Percentiles rank a stretch among this genome's conserved stretches.
Evolutionary conservation across 2,113 vertebrate genomes (phyloP).

Genomic region (Abramis brama): DNA sequence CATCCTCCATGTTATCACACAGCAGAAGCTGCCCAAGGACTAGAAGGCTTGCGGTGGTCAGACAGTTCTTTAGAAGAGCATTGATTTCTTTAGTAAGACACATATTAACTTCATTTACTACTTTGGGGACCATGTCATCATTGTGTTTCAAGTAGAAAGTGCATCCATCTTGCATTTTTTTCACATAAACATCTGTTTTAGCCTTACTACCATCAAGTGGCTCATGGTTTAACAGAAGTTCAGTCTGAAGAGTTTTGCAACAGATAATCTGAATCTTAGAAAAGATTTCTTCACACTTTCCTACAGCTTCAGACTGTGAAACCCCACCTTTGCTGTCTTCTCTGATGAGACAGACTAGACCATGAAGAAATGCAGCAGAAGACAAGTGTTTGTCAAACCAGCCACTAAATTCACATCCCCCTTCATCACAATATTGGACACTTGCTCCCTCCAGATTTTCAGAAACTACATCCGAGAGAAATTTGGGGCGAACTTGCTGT

Average conservation of each 20-base stretch:
- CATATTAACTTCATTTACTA: conserved; percentile 55
- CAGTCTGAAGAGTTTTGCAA: conserved; percentile 70
- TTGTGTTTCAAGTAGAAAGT: conserved; percentile 76
- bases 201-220: conserved; percentile 68
- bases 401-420: conserved; percentile 67
- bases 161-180: conserved; percentile 45
- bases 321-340: conserved; percentile 64
- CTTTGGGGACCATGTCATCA: not conserved
- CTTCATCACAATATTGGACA: conserved; percentile 62
- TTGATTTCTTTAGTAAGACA: conserved; percentile 71
- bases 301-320: conserved; percentile 51
- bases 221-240: conserved; percentile 63
- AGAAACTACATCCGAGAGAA: conserved; percentile 69
- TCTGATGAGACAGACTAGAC: conserved; percentile 77
- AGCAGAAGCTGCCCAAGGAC: conserved; percentile 70
- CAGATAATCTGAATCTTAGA: conserved; percentile 79
- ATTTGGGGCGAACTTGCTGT: conserved; percentile 63
- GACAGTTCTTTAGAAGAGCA: conserved; percentile 64
- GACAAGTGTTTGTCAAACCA: conserved; percentile 72
- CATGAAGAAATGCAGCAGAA: conserved; percentile 73
- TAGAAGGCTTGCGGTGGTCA: conserved; percentile 26
- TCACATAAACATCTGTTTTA: conserved; percentile 64
- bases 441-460: conserved; percentile 66
- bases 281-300: conserved; percentile 65
- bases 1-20: conserved; percentile 64